phyloP scores from a whole-genome alignment of 2,888 invertebrate species.

The Mermis nigrescens region DNA sequence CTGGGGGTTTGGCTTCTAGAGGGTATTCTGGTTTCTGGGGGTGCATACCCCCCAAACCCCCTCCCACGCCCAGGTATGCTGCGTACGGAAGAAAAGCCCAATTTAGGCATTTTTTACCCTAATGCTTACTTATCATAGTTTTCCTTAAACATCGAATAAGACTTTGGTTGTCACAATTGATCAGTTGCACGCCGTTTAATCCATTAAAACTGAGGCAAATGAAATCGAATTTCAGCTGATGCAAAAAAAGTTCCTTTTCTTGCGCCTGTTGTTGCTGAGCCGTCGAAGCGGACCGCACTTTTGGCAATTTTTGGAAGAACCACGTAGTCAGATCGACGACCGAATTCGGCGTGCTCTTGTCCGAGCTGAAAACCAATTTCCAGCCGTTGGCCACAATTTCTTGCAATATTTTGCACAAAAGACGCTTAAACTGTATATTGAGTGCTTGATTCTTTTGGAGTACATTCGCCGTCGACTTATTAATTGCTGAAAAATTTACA shows the following conservation, averaged over 20 bases:
- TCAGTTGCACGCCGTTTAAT: not conserved
- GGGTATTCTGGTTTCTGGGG: too few relatives aligned
- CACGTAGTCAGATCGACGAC: not conserved
- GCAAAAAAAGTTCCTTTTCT: not conserved
- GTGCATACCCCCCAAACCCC: too few relatives aligned
- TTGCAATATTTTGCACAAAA: not conserved
- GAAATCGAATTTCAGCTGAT: not conserved
- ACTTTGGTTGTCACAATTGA: not conserved
- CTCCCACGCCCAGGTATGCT: too few relatives aligned
- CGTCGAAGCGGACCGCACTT: not conserved
- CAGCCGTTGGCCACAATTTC: not conserved
- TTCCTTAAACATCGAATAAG: not conserved
- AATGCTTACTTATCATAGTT: too few relatives aligned
- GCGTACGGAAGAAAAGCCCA: too few relatives aligned
- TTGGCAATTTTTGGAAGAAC: not conserved
- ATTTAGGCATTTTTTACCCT: too few relatives aligned
- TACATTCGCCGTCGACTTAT: too few relatives aligned
- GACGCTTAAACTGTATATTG: not conserved
- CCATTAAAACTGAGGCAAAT: not conserved
- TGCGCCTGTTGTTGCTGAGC: not conserved
- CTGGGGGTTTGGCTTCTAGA: too few relatives aligned
- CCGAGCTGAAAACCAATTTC: not conserved
- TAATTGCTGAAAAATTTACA: too few relatives aligned
- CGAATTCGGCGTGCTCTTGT: not conserved
- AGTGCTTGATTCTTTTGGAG: too few relatives aligned